phyloP scores from a whole-genome alignment of 2,888 invertebrate species.

The Plebejus argus region DNA sequence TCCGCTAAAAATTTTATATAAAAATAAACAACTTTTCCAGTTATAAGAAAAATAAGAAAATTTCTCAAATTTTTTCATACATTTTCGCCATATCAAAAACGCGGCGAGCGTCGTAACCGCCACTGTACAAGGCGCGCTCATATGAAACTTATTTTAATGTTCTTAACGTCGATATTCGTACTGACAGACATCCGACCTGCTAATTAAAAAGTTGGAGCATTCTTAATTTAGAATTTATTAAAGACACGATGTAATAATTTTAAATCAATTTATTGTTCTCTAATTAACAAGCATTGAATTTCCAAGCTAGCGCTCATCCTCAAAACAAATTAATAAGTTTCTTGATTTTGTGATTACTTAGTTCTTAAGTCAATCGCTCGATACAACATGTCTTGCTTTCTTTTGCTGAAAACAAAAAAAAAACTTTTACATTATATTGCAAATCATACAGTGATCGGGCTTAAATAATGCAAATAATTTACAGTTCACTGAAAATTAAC shows the following conservation, averaged over 20 bases:
- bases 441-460: not conserved
- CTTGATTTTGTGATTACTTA: not conserved
- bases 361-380: not conserved
- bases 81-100: too few relatives aligned
- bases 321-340: not conserved
- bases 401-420: conserved; percentile 19
- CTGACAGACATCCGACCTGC: too few relatives aligned
- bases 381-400: conserved; percentile 2
- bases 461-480: not conserved
- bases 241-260: not conserved
- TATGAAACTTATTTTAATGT: too few relatives aligned
- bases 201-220: too few relatives aligned
- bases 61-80: too few relatives aligned
- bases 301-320: not conserved
- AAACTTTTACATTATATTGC: not conserved
- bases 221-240: not conserved
- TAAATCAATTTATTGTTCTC: not conserved
- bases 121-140: too few relatives aligned
- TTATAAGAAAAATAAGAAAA: too few relatives aligned
- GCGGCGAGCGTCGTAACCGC: too few relatives aligned
- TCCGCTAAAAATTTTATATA: too few relatives aligned
- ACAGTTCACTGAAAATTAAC: too few relatives aligned
- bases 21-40: too few relatives aligned
- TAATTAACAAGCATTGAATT: not conserved
- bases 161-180: too few relatives aligned